Evolutionary conservation across 2,113 vertebrate genomes (phyloP).

Genomic region (Cololabis saira): DNA sequence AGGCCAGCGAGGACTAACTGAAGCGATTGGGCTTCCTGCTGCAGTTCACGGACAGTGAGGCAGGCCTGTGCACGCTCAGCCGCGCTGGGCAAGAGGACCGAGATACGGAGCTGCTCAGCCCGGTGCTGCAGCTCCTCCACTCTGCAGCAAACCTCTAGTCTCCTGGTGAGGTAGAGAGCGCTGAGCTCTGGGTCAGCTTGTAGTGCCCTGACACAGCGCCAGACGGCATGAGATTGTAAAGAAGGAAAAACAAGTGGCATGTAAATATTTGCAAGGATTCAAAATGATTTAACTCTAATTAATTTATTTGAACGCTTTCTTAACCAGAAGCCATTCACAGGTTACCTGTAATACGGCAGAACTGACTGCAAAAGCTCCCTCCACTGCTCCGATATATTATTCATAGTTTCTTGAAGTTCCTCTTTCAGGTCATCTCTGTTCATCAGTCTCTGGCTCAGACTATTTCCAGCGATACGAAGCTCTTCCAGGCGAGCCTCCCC

Average conservation of each 20-base stretch:
- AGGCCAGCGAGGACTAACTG: conserved; percentile 5
- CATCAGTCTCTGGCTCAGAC: background rate
- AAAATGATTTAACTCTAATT: too few relatives aligned
- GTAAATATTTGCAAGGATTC: too few relatives aligned
- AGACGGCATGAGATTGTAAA: background rate
- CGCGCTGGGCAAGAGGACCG: conserved; percentile 25
- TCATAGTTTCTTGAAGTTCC: conserved; percentile 26
- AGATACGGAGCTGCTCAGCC: conserved; percentile 26
- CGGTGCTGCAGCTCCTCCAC: conserved; percentile 32
- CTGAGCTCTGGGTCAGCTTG: conserved; percentile 23
- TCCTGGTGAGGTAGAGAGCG: conserved; percentile 13
- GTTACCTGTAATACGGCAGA: conserved; percentile 31
- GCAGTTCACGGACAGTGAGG: conserved; percentile 12
- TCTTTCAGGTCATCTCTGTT: conserved; percentile 26
- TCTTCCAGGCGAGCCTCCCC: conserved; percentile 9
- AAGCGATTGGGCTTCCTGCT: conserved; percentile 22
- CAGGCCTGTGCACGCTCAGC: conserved; percentile 18
- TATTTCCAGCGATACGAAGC: conserved; percentile 9
- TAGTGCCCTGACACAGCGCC: conserved; percentile 12
- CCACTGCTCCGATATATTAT: conserved; percentile 20
- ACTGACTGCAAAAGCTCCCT: background rate
- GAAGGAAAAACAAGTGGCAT: too few relatives aligned
- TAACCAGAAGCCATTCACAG: too few relatives aligned
- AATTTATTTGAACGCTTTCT: too few relatives aligned
- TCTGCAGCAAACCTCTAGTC: conserved; percentile 5